Conservation (phyloP, 2,113 vertebrate genomes). For the Talpa occidentalis region DNA sequence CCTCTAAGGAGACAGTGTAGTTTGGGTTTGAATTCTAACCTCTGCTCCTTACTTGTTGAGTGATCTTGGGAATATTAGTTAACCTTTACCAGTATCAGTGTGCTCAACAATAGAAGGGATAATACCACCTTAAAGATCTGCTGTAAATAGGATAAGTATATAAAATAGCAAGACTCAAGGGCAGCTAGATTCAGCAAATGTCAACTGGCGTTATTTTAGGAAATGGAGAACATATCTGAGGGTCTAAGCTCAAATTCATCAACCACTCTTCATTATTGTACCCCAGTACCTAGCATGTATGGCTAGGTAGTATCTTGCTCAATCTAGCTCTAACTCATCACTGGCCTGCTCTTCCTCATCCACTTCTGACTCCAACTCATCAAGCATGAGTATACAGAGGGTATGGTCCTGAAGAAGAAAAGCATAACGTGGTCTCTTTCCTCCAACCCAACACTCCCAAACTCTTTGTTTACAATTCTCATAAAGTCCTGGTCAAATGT, state of each 20-base stretch:
- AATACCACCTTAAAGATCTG: neutral
- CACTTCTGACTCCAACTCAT: neutral
- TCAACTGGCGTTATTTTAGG: neutral
- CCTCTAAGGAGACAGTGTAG: neutral
- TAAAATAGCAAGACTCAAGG: neutral
- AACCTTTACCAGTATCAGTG: neutral
- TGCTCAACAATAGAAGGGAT: neutral
- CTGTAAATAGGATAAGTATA: neutral
- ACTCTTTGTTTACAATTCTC: neutral
- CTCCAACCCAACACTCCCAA: neutral
- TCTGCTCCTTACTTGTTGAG: neutral
- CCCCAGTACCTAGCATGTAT: too few species aligned
- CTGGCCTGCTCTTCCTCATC: neutral
- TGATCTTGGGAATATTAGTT: neutral
- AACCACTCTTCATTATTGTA: neutral
- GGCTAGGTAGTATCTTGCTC: neutral
- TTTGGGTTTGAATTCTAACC: slow-evolving; percentile 32
- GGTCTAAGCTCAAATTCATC: neutral
- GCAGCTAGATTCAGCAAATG: neutral
- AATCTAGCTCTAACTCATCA: neutral
- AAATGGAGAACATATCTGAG: neutral
- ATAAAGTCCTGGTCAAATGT: neutral
- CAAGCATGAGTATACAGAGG: too few species aligned
- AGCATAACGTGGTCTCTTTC: neutral
- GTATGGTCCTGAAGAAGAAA: neutral